phyloP scores from a whole-genome alignment of 2,113 vertebrate species.

The Solenodon paradoxus region DNA sequence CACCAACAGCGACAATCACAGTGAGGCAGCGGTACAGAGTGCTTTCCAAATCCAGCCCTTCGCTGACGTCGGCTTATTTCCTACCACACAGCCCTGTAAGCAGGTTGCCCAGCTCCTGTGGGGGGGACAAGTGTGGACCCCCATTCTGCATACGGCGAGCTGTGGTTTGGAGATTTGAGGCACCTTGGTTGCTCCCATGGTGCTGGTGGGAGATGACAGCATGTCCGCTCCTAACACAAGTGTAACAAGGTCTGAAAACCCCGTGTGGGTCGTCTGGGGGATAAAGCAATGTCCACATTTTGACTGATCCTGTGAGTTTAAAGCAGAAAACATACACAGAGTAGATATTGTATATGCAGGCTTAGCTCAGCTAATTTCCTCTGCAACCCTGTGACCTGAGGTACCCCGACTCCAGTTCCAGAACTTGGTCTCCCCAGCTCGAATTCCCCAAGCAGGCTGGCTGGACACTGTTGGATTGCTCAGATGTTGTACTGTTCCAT shows the following conservation, averaged over 20 bases:
- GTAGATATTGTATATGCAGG: neutral
- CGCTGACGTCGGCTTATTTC: neutral
- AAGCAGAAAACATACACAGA: neutral
- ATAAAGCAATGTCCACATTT: neutral
- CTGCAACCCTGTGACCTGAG: neutral
- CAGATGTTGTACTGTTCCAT: slow-evolving; percentile 58
- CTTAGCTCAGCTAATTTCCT: neutral
- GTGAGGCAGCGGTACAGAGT: neutral
- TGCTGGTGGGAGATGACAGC: neutral
- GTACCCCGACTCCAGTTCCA: neutral
- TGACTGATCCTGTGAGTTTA: neutral
- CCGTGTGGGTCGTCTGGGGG: neutral
- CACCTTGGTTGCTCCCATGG: neutral
- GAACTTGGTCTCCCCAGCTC: neutral
- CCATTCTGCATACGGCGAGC: neutral
- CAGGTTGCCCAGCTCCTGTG: no score
- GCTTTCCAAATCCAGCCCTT: neutral
- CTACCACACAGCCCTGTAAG: neutral
- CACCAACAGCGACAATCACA: neutral
- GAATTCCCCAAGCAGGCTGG: slow-evolving; percentile 33
- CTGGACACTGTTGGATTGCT: slow-evolving; percentile 58
- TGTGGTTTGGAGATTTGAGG: neutral
- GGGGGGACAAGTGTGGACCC: no score
- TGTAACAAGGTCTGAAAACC: no score
- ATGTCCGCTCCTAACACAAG: no score